Evolutionary conservation across 92 coral and sea anemone species (phyloP), one percentile per base, ranked within the genome.

Genomic region (Epizoanthus illoricatus): DNA sequence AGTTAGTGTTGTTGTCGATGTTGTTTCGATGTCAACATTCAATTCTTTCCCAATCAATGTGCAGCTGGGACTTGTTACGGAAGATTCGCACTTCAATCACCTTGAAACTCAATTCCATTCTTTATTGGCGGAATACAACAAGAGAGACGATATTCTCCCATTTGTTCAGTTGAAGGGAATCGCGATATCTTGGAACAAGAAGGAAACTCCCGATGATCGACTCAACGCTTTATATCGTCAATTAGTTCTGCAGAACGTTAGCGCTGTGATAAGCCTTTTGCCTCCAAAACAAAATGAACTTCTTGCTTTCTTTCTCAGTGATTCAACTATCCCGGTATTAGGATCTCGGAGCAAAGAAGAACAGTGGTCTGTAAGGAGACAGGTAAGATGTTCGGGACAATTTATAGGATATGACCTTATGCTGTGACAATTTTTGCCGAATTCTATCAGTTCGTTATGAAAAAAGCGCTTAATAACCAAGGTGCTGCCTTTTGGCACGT

Each of bases 221-320:
- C 41, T 78, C 41, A 63, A 78, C 40, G 43, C 9, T 21, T 21
- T 78, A 15, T 36, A 78, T 42, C 72, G 59, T 63, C 41, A 13
- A 43, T 42, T 78, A 4, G 40, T 78, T 63, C 58, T 43, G 3
- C 71, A 57, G 40, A 91, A 91, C 24, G 80, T 85, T 2, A 86
- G 87, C 33, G 79, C 75, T 4, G 87, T 89, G 4, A 41, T 89
- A 49, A 91, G 95, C 57, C 60, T 91, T 33, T 87, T 91, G 3
- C 83, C 84, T 13, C 33, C 81, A 28, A 69, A 65, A 21, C 79
- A 84, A 61, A 89, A 89, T 71, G 82, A 89, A 19, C 18, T 91
- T 16, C 85, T 91, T 18, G 75, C 79, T 4, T 60, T 74, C 47
- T 76, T 80, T 15, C 69, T 91, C 75, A 76, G 85, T 56, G 78